Conservation (phyloP, 2,888 invertebrate genomes). For the Acleris holmiana region DNA sequence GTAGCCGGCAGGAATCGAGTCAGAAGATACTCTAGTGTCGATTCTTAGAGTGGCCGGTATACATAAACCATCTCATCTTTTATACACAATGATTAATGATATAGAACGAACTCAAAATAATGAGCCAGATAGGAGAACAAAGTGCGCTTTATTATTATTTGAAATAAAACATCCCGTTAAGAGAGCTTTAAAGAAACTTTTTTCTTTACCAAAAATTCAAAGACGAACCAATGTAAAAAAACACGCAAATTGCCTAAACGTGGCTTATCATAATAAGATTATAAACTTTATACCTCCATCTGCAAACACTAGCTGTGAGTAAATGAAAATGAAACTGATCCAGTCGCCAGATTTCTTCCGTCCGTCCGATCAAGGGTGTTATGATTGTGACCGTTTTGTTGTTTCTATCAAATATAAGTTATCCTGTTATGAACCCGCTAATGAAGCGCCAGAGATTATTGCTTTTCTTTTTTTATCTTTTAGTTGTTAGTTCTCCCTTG, state of each 20-base stretch:
- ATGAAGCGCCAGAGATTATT: background rate
- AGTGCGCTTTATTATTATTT: background rate
- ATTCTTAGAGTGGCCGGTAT: too few species aligned
- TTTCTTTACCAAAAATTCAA: too few species aligned
- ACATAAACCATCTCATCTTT: too few species aligned
- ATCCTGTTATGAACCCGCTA: conserved; percentile 10
- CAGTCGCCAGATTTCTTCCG: conserved; percentile 3
- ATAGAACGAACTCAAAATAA: too few species aligned
- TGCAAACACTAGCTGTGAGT: conserved; percentile 14
- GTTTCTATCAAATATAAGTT: background rate
- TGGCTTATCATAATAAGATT: conserved; percentile 25
- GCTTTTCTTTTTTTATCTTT: background rate
- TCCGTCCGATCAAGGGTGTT: background rate
- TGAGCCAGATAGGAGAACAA: too few species aligned
- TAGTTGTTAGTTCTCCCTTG: conserved; percentile 5
- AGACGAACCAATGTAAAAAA: background rate
- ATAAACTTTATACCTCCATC: conserved; percentile 8
- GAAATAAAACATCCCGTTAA: background rate
- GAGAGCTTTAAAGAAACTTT: background rate
- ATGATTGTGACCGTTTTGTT: background rate
- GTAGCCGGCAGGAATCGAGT: too few species aligned
- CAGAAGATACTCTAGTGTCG: too few species aligned
- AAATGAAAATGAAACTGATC: conserved; percentile 14
- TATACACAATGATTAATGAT: too few species aligned
- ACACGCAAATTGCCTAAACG: conserved; percentile 1